Base-by-base conservation (phyloP, 2,888 invertebrate species). In the Antheraea yamamai region DNA sequence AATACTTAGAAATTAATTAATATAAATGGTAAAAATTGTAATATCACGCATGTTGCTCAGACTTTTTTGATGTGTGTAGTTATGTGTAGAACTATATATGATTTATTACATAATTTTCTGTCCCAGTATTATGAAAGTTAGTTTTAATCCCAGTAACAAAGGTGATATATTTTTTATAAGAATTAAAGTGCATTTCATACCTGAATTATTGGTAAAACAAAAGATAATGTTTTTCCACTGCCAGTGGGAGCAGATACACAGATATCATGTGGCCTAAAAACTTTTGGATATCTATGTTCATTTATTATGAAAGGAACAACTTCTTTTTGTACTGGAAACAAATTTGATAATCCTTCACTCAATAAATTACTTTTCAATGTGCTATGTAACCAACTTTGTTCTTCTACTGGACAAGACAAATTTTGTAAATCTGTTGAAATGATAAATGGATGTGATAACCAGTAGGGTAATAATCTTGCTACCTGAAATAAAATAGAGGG, bases 231-330 rank as follows among this genome's bases (percentile, higher is more conserved):
- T 95, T 99, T 99, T 30, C 99, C 99, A 95, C 99, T 99, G 26
- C 99, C 99, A 2, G 99, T 99, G 0, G 99, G 99, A 26, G 99
- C 99, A 68, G 98, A 99, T 51, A 99, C 98, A 92, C 99, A 99
- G 74, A 99, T 95, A 90, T 99, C 99, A 81, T 97, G 96, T 0
- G 98, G 97, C 92, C 97, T 96, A 82, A 97, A 95, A 51, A 95
- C 93, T 83, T 93, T 87, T 76, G 96, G 95, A 80, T 96, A 92
- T 78, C 94, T 88, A 80, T 96, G 95, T 78, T 96, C 96, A 82
- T 96, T 91, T 55, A 98, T 87, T 73, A 98, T 93, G 95, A 97
- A 98, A 7, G 97, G 97, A 79, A 98, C 96, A 0, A 98, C 96
- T 86, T 96, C 95, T 72, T 95, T 95, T 94, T 98, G 98, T 4